A percentile compares a stretch with the other conserved stretches of the same genome.
Evolutionary conservation across 2,113 vertebrate species (phyloP).

Genomic region (Leuciscus idus): DNA sequence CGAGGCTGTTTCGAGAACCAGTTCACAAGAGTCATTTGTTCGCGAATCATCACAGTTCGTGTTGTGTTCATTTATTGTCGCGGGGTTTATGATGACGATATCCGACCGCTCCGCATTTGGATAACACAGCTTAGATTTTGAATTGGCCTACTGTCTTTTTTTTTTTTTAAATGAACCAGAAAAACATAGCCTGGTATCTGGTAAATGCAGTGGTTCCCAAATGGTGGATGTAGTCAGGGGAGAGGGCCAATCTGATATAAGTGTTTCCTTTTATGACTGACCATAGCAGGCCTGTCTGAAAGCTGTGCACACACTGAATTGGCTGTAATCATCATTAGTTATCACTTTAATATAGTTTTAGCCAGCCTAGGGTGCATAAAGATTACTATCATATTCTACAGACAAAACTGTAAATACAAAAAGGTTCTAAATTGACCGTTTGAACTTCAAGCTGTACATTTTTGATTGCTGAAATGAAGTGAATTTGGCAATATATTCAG

Average conservation of each 20-base stretch:
- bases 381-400: background rate
- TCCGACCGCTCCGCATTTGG: background rate
- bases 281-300: background rate
- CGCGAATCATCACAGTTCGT: no score
- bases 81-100: no score
- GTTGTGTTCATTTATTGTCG: no score
- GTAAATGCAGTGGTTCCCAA: no score
- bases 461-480: constrained; percentile 14
- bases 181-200: no score
- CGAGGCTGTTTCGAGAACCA: no score
- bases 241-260: constrained; percentile 33
- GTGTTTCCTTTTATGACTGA: constrained; percentile 32
- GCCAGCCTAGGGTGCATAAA: background rate
- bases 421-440: background rate
- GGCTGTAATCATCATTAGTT: background rate
- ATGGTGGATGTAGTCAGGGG: background rate
- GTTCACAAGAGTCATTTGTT: no score
- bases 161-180: no score
- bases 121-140: no score
- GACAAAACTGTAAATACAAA: background rate
- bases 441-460: constrained; percentile 3
- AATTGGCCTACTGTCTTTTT: no score
- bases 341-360: constrained; percentile 4
- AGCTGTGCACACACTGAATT: constrained; percentile 1
- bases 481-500: background rate